phyloP scores from a whole-genome alignment of 2,797 vertebrate species.

The Crenuchus spilurus region DNA sequence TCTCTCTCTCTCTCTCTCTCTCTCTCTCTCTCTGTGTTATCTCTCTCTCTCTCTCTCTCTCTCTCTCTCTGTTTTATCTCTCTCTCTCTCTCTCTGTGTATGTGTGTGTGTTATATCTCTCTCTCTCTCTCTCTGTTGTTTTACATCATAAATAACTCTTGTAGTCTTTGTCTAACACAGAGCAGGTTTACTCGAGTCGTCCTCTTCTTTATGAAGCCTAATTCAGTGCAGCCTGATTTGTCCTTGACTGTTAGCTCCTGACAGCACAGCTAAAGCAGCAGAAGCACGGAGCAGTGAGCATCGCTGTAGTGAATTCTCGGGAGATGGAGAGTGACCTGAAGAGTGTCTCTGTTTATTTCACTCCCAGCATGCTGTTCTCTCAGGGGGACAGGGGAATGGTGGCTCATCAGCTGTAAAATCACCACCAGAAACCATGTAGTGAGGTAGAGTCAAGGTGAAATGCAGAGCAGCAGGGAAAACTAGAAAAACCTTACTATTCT shows the following conservation, averaged over 20 bases:
- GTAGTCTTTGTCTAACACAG: neutral
- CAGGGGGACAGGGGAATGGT: neutral
- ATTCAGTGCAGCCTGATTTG: slow-evolving; percentile 12
- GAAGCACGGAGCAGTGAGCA: slow-evolving; percentile 12
- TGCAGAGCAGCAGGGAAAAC: neutral
- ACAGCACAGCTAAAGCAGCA: slow-evolving; percentile 13
- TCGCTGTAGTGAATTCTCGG: slow-evolving; percentile 23
- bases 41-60: neutral
- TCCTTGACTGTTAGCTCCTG: slow-evolving; percentile 36
- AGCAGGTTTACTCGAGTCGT: slow-evolving; percentile 13
- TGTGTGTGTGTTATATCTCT: neutral
- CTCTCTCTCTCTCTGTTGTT: neutral
- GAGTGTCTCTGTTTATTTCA: slow-evolving; percentile 37
- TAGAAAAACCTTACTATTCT: no score
- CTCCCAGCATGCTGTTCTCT: slow-evolving; percentile 2
- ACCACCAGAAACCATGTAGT: neutral
- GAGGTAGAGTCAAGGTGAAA: slow-evolving; percentile 13
- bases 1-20: neutral
- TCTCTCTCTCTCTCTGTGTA: neutral
- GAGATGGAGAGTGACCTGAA: slow-evolving; percentile 33
- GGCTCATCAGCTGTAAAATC: slow-evolving; percentile 27
- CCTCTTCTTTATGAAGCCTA: neutral
- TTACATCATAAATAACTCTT: slow-evolving; percentile 5
- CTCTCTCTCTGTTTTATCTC: neutral
- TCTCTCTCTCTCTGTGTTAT: neutral